Evolutionary conservation across 2,888 invertebrate species (phyloP).

Genomic region (Conchocele bisecta): DNA sequence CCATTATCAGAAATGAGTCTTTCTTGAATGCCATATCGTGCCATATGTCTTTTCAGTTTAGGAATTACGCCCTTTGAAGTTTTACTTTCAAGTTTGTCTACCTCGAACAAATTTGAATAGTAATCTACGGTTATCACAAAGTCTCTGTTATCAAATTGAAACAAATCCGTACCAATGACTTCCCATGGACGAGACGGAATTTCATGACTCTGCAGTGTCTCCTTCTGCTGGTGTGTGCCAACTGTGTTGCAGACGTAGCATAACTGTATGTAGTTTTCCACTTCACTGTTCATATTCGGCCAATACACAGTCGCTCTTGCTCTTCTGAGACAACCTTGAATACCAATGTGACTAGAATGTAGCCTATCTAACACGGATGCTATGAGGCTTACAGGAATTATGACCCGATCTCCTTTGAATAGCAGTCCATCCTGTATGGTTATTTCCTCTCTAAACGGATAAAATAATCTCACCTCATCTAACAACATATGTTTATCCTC

Average conservation of each 20-base stretch:
- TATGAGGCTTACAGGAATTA: conserved; percentile 19
- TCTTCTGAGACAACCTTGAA: conserved; percentile 25
- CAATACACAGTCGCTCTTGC: conserved; percentile 33
- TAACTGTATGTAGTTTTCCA: not conserved
- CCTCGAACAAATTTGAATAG: not conserved
- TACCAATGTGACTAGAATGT: conserved; percentile 29
- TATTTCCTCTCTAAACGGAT: conserved; percentile 48
- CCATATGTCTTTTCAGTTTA: too few species aligned
- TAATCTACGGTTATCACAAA: not conserved
- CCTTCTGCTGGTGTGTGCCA: conserved; percentile 1
- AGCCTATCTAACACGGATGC: conserved; percentile 29
- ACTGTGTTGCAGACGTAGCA: not conserved
- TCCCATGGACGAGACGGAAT: not conserved
- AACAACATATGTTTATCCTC: conserved; percentile 14
- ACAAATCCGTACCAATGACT: not conserved
- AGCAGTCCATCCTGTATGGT: conserved; percentile 44
- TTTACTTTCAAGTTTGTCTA: too few species aligned
- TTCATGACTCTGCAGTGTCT: not conserved
- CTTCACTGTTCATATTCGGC: not conserved
- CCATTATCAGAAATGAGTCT: too few species aligned
- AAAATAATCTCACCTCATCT: conserved; percentile 35
- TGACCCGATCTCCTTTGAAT: conserved; percentile 29
- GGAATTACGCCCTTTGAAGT: too few species aligned
- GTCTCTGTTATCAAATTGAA: not conserved
- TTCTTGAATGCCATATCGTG: too few species aligned